phyloP scores from a whole-genome alignment of 1,140 invertebrate genomes.

The Anastatus disparis region DNA sequence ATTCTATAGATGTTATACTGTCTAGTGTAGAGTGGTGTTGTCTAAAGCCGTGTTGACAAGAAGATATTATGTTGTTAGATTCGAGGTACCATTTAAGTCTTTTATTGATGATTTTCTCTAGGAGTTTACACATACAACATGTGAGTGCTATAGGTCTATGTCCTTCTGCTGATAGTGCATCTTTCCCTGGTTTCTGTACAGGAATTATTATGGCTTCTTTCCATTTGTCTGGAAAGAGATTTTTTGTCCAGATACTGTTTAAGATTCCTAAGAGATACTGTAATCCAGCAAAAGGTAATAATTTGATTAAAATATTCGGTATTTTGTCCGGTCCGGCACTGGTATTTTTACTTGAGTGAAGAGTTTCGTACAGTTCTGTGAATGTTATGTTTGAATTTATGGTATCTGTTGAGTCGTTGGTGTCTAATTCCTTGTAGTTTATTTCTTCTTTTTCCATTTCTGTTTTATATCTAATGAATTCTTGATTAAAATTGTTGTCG shows the following conservation, averaged over 20 bases:
- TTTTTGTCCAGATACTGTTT: neutral
- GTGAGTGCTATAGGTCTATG: too few species aligned
- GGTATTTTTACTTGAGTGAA: too few species aligned
- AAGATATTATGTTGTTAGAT: too few species aligned
- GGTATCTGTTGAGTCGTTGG: too few species aligned
- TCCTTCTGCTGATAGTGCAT: too few species aligned
- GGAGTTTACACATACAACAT: neutral
- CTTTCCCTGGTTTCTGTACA: too few species aligned
- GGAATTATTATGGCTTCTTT: too few species aligned
- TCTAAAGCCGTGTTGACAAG: neutral
- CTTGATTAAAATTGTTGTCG: neutral
- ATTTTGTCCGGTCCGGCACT: neutral
- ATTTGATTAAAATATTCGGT: neutral
- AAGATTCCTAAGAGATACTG: neutral
- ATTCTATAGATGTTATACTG: neutral
- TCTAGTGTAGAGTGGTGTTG: neutral
- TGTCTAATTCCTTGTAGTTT: too few species aligned
- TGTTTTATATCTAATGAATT: neutral
- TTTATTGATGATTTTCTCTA: neutral
- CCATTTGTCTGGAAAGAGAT: neutral
- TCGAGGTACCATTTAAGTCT: neutral
- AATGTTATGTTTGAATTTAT: too few species aligned
- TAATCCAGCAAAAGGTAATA: too few species aligned
- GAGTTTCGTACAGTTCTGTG: too few species aligned
- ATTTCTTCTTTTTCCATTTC: too few species aligned